Evolutionary conservation across 92 coral and sea anemone species (phyloP).

Genomic region (Paragorgia papillata): DNA sequence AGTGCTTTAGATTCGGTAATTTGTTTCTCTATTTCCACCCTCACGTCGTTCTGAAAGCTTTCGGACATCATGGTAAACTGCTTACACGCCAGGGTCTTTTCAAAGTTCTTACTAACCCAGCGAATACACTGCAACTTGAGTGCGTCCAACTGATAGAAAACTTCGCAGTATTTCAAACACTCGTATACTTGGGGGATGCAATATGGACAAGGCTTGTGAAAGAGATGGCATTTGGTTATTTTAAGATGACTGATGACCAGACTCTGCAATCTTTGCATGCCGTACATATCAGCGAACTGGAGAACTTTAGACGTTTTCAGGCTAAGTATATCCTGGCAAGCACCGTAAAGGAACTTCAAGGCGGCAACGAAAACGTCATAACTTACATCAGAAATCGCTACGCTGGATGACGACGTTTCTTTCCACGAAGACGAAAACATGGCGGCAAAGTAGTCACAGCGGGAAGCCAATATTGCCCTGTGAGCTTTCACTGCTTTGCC

Average conservation of each 20-base stretch:
- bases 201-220: slow-evolving; percentile 70
- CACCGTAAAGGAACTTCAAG: slow-evolving; percentile 36
- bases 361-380: slow-evolving; percentile 31
- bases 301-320: slow-evolving; percentile 53
- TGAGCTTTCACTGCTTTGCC: slow-evolving; percentile 27
- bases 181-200: slow-evolving; percentile 44
- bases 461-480: slow-evolving; percentile 32
- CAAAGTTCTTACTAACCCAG: slow-evolving; percentile 26
- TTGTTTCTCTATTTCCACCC: slow-evolving; percentile 6
- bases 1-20: slow-evolving; percentile 8
- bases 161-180: slow-evolving; percentile 32
- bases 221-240: slow-evolving; percentile 85
- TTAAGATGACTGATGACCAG: slow-evolving; percentile 64
- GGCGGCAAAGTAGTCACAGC: slow-evolving; percentile 35
- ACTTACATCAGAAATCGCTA: slow-evolving; percentile 17
- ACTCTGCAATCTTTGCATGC: slow-evolving; percentile 71
- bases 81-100: slow-evolving; percentile 14
- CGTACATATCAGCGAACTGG: slow-evolving; percentile 90
- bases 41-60: slow-evolving; percentile 3
- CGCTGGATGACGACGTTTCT: slow-evolving; percentile 7
- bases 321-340: slow-evolving; percentile 1
- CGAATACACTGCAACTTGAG: slow-evolving; percentile 26
- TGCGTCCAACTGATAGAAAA: background rate
- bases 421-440: slow-evolving; percentile 42
- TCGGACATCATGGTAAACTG: slow-evolving; percentile 18